Percentiles rank a stretch among this genome's conserved stretches.
Evolutionary conservation across 1,140 invertebrate genomes (phyloP).

Genomic region (Palaemon carinicauda): DNA sequence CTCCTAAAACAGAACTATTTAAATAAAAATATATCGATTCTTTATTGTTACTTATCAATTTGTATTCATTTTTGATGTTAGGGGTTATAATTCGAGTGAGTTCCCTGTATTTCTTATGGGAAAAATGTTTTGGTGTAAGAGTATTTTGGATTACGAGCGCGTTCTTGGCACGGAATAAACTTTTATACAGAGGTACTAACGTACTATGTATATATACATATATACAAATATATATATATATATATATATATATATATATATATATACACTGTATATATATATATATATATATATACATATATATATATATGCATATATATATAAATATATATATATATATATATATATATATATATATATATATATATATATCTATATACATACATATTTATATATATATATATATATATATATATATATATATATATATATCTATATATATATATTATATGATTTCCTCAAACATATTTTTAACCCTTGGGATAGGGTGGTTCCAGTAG

Average conservation of each 20-base stretch:
- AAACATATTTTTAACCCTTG: too few relatives aligned
- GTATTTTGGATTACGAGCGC: too few relatives aligned
- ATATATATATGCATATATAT: conserved; percentile 10
- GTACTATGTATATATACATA: background rate
- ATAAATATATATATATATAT: background rate
- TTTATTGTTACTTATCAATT: too few relatives aligned
- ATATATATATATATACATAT: background rate
- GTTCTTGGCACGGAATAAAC: too few relatives aligned
- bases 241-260: conserved; percentile 13
- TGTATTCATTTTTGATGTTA: too few relatives aligned
- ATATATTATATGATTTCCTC: background rate
- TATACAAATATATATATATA: background rate
- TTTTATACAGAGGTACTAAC: background rate
- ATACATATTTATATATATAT: conserved; percentile 4
- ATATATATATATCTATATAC: conserved; percentile 3
- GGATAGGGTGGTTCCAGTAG: too few relatives aligned
- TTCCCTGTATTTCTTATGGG: too few relatives aligned
- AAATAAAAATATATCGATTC: too few relatives aligned
- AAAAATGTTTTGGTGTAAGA: too few relatives aligned
- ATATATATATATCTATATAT: background rate
- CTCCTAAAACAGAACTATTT: too few relatives aligned
- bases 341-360: conserved; percentile 11
- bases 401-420: conserved; percentile 5
- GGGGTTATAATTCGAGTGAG: too few relatives aligned
- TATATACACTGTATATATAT: background rate